phyloP scores from a whole-genome alignment of 2,888 invertebrate genomes.

The Pheosia tremula region DNA sequence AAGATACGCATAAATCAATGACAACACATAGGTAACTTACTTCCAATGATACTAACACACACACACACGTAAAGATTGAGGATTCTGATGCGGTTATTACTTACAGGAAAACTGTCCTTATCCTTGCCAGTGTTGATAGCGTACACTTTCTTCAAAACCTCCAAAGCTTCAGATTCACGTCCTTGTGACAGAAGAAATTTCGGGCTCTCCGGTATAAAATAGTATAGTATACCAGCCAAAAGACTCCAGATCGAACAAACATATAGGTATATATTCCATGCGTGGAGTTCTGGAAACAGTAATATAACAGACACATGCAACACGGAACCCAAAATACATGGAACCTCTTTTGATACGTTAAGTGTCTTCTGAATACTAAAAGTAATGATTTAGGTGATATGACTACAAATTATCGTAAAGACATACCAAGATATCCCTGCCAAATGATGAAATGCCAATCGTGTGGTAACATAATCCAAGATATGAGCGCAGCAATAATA shows the following conservation, averaged over 20 bases:
- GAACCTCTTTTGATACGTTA: too few species aligned
- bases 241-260: slow-evolving; percentile 57
- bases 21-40: too few species aligned
- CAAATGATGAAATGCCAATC: slow-evolving; percentile 41
- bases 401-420: background rate
- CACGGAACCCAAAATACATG: too few species aligned
- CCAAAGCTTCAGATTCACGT: slow-evolving; percentile 52
- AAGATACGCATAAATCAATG: too few species aligned
- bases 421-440: slow-evolving; percentile 55
- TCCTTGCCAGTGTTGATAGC: slow-evolving; percentile 52
- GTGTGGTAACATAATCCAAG: slow-evolving; percentile 53
- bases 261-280: slow-evolving; percentile 64
- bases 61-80: too few species aligned
- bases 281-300: slow-evolving; percentile 50
- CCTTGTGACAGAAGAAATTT: slow-evolving; percentile 59
- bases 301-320: background rate
- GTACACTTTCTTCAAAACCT: slow-evolving; percentile 54
- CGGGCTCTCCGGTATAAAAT: slow-evolving; percentile 60
- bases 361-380: too few species aligned
- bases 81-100: slow-evolving; percentile 15
- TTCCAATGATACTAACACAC: too few species aligned
- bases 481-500: slow-evolving; percentile 44
- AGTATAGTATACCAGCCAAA: slow-evolving; percentile 50
- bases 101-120: slow-evolving; percentile 55
- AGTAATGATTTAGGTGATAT: too few species aligned